A percentile compares a stretch with the other conserved stretches of the same genome.
Evolutionary conservation across 1,140 invertebrate genomes (phyloP).

Genomic region (Pentalonia nigronervosa): DNA sequence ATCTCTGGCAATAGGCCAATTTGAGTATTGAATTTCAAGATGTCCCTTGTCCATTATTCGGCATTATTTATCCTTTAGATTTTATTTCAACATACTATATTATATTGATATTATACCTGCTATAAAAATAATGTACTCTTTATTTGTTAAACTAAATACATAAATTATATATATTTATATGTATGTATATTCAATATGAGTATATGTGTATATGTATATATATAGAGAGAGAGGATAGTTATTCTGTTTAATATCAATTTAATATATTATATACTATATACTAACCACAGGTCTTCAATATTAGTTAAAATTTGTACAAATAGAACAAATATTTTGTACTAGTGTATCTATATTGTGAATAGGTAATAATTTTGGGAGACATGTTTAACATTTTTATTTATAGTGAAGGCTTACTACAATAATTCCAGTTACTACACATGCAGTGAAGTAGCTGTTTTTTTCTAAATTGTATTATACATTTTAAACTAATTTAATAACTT

Average conservation of each 20-base stretch:
- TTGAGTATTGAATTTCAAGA: neutral
- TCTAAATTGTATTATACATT: slow-evolving; percentile 22
- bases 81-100: neutral
- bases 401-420: slow-evolving; percentile 34
- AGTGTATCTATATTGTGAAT: neutral
- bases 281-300: neutral
- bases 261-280: neutral
- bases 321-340: neutral
- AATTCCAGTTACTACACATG: slow-evolving; percentile 46
- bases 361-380: neutral
- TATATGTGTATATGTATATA: neutral
- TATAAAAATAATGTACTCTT: neutral
- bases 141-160: neutral
- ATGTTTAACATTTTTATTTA: slow-evolving; percentile 55
- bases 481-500: neutral
- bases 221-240: neutral
- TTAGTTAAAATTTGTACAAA: neutral
- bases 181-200: neutral
- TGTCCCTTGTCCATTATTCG: slow-evolving; percentile 13
- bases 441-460: neutral
- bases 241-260: neutral
- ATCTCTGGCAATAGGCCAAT: neutral
- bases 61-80: neutral
- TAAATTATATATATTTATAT: slow-evolving; percentile 12
- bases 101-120: neutral